A percentile compares a stretch with the other conserved stretches of the same genome.
phyloP scores from a whole-genome alignment of 2,797 vertebrate species.

The Chlorospingus flavigularis region DNA sequence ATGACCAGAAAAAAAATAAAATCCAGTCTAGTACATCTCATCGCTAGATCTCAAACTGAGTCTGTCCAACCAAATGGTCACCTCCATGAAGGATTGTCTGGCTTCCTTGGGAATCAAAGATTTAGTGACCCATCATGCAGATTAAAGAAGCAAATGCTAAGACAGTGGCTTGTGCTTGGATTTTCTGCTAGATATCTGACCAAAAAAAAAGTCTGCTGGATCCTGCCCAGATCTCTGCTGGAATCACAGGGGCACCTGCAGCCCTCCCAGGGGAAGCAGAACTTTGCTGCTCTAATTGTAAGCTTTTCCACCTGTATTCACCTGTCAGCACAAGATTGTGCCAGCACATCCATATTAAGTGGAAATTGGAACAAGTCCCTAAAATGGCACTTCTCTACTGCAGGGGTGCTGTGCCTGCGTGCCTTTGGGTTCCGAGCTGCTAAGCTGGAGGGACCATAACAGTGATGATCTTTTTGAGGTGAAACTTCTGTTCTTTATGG shows the following conservation, averaged over 20 bases:
- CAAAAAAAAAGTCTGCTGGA: background rate
- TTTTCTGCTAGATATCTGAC: background rate
- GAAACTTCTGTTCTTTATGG: background rate
- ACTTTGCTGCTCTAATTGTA: background rate
- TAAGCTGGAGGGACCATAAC: background rate
- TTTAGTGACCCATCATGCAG: background rate
- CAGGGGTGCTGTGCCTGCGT: background rate
- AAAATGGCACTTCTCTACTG: background rate
- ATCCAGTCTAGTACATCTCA: background rate
- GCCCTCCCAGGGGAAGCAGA: background rate
- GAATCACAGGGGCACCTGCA: background rate
- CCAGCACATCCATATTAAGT: slow-evolving; percentile 24
- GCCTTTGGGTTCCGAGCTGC: background rate
- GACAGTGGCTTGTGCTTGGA: background rate
- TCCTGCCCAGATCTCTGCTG: slow-evolving; percentile 20
- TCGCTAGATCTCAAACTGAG: background rate
- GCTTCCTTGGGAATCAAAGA: background rate
- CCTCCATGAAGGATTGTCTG: background rate
- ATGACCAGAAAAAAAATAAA: background rate
- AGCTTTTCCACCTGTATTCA: background rate
- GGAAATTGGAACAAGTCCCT: background rate
- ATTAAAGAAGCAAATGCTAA: background rate
- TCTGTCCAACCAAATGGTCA: background rate
- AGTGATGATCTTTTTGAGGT: background rate
- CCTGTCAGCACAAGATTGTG: slow-evolving; percentile 20